A percentile compares a stretch with the other conserved stretches of the same genome.
These are phyloP conservation scores for Carduelis carduelis DNA, from an alignment of 2,797 vertebrate species.

Conservation along the genomic window DNA sequence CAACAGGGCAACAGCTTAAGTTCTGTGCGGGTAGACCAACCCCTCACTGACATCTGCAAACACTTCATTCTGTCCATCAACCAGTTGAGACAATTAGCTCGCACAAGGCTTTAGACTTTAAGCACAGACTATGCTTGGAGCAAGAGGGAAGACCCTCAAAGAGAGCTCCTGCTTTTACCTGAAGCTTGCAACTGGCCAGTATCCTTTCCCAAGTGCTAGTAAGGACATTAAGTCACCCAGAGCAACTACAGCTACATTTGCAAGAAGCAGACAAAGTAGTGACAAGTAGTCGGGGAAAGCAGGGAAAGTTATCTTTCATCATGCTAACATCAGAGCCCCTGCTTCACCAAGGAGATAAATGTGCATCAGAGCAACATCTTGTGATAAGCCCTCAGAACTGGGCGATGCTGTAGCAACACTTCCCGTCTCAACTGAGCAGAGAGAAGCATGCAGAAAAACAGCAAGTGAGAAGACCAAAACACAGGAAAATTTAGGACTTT, in stretches of 20 bases:
- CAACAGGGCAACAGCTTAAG: neutral
- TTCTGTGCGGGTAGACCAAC: neutral
- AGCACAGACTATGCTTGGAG: neutral
- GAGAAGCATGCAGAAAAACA: neutral
- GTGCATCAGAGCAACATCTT: neutral
- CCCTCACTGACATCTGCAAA: neutral
- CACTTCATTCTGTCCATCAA: neutral
- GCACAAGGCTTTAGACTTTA: neutral
- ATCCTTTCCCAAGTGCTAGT: neutral
- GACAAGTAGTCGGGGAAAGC: neutral
- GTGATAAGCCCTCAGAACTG: neutral
- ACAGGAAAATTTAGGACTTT: neutral
- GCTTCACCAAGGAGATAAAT: neutral
- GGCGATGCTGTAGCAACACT: neutral
- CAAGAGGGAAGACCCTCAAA: neutral
- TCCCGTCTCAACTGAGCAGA: neutral
- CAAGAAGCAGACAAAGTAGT: neutral
- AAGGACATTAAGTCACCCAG: neutral
- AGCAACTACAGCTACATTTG: neutral
- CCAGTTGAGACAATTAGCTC: neutral
- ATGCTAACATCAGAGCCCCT: neutral
- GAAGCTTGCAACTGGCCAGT: neutral
- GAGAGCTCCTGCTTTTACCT: neutral
- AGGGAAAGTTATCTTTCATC: neutral
- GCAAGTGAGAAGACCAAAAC: neutral